phyloP scores from a whole-genome alignment of 2,113 vertebrate species.

The Tetrax tetrax region DNA sequence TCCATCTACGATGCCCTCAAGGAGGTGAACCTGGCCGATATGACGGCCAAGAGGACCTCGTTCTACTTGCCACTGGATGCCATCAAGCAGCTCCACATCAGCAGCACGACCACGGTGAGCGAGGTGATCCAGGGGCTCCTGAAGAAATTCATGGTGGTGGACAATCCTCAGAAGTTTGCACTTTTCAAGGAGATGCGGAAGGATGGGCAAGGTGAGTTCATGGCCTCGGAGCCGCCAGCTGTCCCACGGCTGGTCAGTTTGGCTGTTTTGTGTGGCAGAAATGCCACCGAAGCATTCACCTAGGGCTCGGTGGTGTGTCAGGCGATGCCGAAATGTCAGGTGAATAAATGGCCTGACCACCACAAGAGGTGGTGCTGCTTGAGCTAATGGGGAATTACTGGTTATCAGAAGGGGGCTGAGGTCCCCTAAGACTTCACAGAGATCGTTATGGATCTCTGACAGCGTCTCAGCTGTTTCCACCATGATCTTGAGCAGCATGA shows the following conservation, averaged over 20 bases:
- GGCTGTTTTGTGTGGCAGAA: neutral
- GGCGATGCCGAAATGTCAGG: neutral
- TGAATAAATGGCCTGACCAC: neutral
- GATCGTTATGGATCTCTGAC: fast-evolving
- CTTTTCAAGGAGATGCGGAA: slow-evolving; percentile 89
- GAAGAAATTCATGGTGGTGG: slow-evolving; percentile 94
- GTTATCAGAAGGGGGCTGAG: neutral
- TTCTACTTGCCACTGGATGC: slow-evolving; percentile 91
- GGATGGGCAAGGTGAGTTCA: slow-evolving; percentile 86
- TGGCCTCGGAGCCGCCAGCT: fast-evolving
- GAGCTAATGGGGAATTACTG: fast-evolving
- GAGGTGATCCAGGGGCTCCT: slow-evolving; percentile 96
- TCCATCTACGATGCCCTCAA: slow-evolving; percentile 80
- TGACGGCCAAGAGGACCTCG: slow-evolving; percentile 83
- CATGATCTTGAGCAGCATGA: neutral
- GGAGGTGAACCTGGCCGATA: slow-evolving; percentile 72
- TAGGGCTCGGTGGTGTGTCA: neutral
- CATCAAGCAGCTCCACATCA: slow-evolving; percentile 94
- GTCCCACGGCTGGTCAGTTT: fast-evolving
- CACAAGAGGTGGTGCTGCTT: neutral
- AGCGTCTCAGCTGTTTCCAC: neutral
- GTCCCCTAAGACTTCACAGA: neutral
- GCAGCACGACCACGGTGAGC: slow-evolving; percentile 87
- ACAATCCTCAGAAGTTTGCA: slow-evolving; percentile 95
- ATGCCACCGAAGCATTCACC: fast-evolving